Evolutionary conservation across 1,140 invertebrate species (phyloP).

Genomic region (Cheumatopsyche charites): DNA sequence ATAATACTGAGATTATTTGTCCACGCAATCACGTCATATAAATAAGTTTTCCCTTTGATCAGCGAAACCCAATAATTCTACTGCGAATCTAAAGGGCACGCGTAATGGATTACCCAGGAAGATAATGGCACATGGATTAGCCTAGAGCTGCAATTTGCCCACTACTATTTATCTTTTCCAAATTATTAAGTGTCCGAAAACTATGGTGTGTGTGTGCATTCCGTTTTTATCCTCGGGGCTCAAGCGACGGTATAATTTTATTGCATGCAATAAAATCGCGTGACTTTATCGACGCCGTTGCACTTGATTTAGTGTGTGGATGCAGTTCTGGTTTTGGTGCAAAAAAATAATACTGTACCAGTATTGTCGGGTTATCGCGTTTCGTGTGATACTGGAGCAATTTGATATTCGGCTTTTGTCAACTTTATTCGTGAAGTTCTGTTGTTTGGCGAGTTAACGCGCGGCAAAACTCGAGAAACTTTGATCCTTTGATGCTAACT

Average conservation of each 20-base stretch:
- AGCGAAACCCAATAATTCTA: constrained; percentile 24
- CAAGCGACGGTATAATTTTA: constrained; percentile 1
- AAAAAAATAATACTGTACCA: neutral
- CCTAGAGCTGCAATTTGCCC: constrained; percentile 25
- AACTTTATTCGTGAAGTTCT: constrained; percentile 13
- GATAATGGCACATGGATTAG: constrained; percentile 19
- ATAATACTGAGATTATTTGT: constrained; percentile 24
- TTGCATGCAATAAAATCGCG: neutral
- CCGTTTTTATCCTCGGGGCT: neutral
- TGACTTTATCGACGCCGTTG: no score
- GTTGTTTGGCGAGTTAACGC: constrained; percentile 20
- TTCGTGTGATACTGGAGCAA: constrained; percentile 3
- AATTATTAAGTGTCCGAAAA: neutral
- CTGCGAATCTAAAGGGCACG: constrained; percentile 25
- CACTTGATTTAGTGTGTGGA: neutral
- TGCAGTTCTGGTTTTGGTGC: neutral
- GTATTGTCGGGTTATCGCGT: no score
- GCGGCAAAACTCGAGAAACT: constrained; percentile 20
- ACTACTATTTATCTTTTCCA: constrained; percentile 12
- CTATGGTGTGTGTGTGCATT: neutral
- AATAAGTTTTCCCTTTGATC: constrained; percentile 31
- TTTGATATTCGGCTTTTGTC: constrained; percentile 20
- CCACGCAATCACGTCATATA: constrained; percentile 28
- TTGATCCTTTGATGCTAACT: constrained; percentile 16
- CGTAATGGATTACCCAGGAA: constrained; percentile 32